A percentile compares a stretch with the other conserved stretches of the same genome.
These are phyloP conservation scores for Spea multiplicata DNA, from an alignment of 2,113 vertebrate genomes.

Conservation along the genomic window DNA sequence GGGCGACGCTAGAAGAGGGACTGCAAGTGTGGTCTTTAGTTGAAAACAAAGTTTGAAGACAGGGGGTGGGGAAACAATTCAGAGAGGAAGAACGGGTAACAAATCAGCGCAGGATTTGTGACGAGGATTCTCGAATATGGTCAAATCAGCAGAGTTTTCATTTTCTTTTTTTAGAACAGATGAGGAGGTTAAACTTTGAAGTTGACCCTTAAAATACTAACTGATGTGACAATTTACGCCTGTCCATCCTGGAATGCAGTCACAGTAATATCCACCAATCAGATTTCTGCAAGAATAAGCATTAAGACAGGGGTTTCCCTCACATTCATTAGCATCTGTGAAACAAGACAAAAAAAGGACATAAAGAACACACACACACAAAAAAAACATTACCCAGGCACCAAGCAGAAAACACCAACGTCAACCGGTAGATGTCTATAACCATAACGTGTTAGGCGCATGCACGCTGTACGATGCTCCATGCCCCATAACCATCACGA, in stretches of 20 bases:
- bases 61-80: too few relatives aligned
- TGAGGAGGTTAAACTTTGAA: constrained; percentile 3
- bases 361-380: constrained; percentile 57
- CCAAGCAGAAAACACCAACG: constrained; percentile 55
- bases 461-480: constrained; percentile 4
- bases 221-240: constrained; percentile 94
- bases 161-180: background rate
- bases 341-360: constrained; percentile 72
- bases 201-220: constrained; percentile 75
- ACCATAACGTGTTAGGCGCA: constrained; percentile 2
- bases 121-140: background rate
- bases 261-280: constrained; percentile 98
- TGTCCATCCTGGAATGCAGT: constrained; percentile 93
- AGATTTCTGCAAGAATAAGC: constrained; percentile 98
- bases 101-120: background rate
- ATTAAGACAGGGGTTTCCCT: constrained; percentile 87
- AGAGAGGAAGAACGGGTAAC: background rate
- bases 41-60: background rate
- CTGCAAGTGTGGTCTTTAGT: background rate
- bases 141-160: too few relatives aligned
- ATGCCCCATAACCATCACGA: constrained; percentile 19
- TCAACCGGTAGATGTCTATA: constrained; percentile 40
- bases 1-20: background rate
- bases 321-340: constrained; percentile 96
- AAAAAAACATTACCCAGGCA: constrained; percentile 55